Percentiles rank a stretch among this genome's conserved stretches.
Conservation (phyloP, 2,797 vertebrate species). For the Melanotaenia nigrans region DNA sequence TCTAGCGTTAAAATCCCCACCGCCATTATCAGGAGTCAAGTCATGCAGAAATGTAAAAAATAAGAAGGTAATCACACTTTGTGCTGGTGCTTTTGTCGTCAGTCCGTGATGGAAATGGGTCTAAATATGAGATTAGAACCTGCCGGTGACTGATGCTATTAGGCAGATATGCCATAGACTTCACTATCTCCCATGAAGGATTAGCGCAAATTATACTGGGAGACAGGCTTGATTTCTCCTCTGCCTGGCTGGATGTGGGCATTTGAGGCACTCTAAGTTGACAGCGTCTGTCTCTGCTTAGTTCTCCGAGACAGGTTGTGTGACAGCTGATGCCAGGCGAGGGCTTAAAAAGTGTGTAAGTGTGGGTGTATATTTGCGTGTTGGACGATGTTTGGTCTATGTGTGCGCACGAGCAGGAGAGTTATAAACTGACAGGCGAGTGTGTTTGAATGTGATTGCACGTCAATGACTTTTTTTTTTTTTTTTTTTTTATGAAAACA, state of each 20-base stretch:
- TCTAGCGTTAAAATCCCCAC: constrained; percentile 45
- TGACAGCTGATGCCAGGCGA: constrained; percentile 83
- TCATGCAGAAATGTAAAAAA: constrained; percentile 80
- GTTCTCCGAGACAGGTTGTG: constrained; percentile 80
- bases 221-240: constrained; percentile 82
- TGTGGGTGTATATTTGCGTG: constrained; percentile 75
- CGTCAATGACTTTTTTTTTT: constrained; percentile 61
- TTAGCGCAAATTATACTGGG: constrained; percentile 83
- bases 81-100: constrained; percentile 80
- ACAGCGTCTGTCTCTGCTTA: constrained; percentile 84
- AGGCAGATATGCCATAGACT: constrained; percentile 84
- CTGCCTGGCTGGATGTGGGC: constrained; percentile 80
- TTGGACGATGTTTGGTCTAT: constrained; percentile 61
- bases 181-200: constrained; percentile 84
- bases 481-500: constrained; percentile 55
- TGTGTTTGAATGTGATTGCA: constrained; percentile 76
- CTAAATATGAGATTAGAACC: constrained; percentile 86
- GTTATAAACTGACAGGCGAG: constrained; percentile 79
- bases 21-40: constrained; percentile 78
- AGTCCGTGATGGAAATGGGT: constrained; percentile 80
- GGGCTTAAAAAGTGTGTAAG: constrained; percentile 81
- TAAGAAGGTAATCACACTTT: constrained; percentile 81
- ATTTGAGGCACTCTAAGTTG: constrained; percentile 84
- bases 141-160: constrained; percentile 85
- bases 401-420: constrained; percentile 55